phyloP scores from a whole-genome alignment of 2,113 vertebrate species.

The Corvus hawaiiensis region DNA sequence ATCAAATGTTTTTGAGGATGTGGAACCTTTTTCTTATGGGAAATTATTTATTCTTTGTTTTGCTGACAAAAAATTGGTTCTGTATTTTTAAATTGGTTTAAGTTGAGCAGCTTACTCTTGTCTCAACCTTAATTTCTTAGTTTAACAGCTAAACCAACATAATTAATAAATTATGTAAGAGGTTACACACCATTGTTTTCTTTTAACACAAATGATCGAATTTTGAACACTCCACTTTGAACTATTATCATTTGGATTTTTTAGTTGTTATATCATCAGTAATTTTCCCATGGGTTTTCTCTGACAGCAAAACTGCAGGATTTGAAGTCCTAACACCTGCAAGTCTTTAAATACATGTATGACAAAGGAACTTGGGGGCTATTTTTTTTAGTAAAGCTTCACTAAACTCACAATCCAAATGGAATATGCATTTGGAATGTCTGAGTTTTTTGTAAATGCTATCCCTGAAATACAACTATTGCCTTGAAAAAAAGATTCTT shows the following conservation, averaged over 20 bases:
- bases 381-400: background rate
- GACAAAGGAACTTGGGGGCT: background rate
- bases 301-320: background rate
- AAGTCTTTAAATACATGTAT: background rate
- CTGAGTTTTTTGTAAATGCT: background rate
- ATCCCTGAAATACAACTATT: background rate
- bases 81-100: background rate
- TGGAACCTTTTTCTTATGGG: background rate
- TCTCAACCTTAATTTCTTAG: background rate
- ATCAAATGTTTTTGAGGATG: background rate
- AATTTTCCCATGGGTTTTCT: background rate
- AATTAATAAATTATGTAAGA: background rate
- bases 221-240: background rate
- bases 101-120: background rate
- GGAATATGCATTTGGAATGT: background rate
- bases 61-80: background rate
- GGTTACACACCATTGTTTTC: background rate
- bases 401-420: background rate
- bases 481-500: background rate
- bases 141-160: background rate
- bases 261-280: background rate
- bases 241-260: background rate
- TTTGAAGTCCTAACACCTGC: background rate
- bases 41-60: background rate
- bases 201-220: background rate